phyloP scores from a whole-genome alignment of 2,797 vertebrate genomes.

The Mallotus villosus region DNA sequence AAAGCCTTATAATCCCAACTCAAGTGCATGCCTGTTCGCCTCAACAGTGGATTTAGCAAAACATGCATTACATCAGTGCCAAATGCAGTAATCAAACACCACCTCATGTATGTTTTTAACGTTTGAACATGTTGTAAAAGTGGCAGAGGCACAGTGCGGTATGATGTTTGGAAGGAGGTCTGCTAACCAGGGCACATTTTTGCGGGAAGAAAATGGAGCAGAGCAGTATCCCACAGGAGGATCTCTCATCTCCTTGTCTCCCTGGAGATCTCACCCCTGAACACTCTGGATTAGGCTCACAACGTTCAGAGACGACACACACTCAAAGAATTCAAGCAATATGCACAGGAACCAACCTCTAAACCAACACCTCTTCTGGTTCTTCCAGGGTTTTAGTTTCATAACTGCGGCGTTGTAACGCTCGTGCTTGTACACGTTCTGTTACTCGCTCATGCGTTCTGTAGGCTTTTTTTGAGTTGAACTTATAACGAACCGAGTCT shows the following conservation, averaged over 20 bases:
- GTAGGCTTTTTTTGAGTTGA: not conserved
- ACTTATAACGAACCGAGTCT: not conserved
- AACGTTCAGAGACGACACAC: not conserved
- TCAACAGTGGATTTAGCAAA: not conserved
- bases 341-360: not conserved
- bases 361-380: not conserved
- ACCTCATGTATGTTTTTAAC: not conserved
- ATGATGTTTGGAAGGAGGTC: not conserved
- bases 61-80: not conserved
- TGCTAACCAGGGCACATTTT: slow-evolving; percentile 15
- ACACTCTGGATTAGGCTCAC: slow-evolving; percentile 10
- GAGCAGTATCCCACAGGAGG: slow-evolving; percentile 7
- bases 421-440: too few species aligned
- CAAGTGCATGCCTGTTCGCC: not conserved
- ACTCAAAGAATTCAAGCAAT: not conserved
- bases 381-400: too few species aligned
- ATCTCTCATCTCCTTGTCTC: slow-evolving; percentile 5
- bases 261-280: slow-evolving; percentile 14
- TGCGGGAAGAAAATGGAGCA: slow-evolving; percentile 6
- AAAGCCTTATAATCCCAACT: not conserved
- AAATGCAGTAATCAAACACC: not conserved
- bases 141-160: not conserved
- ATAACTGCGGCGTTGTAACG: too few species aligned
- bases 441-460: not conserved
- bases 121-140: not conserved